Evolutionary conservation across 2,113 vertebrate species (phyloP).

Genomic region (Lophochroa leadbeateri): DNA sequence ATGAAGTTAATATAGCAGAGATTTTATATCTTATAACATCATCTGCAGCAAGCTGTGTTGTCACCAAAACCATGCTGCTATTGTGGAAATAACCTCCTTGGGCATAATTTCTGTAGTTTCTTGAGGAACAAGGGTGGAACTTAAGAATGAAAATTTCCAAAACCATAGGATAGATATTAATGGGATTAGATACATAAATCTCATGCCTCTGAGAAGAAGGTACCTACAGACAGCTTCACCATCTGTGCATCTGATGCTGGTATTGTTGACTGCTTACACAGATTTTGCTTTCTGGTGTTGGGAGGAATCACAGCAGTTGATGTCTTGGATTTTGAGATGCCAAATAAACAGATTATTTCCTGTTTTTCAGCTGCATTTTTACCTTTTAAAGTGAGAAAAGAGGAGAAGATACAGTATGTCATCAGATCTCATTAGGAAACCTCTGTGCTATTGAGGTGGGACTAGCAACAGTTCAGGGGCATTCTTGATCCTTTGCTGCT

Average conservation of each 20-base stretch:
- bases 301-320: neutral
- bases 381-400: neutral
- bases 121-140: neutral
- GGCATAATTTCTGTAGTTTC: neutral
- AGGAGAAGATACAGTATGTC: neutral
- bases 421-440: neutral
- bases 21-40: constrained; percentile 5
- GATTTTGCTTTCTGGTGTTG: neutral
- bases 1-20: constrained; percentile 15
- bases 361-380: neutral
- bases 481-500: neutral
- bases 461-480: neutral
- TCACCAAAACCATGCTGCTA: neutral
- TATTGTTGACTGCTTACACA: neutral
- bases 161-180: neutral
- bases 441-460: neutral
- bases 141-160: neutral
- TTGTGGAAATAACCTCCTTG: neutral
- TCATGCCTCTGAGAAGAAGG: neutral
- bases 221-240: neutral
- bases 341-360: neutral
- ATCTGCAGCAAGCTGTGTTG: neutral
- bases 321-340: neutral
- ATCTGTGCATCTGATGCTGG: neutral
- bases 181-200: neutral